Evolutionary conservation across 2,797 vertebrate genomes (phyloP).

Genomic region (Salmo trutta): DNA sequence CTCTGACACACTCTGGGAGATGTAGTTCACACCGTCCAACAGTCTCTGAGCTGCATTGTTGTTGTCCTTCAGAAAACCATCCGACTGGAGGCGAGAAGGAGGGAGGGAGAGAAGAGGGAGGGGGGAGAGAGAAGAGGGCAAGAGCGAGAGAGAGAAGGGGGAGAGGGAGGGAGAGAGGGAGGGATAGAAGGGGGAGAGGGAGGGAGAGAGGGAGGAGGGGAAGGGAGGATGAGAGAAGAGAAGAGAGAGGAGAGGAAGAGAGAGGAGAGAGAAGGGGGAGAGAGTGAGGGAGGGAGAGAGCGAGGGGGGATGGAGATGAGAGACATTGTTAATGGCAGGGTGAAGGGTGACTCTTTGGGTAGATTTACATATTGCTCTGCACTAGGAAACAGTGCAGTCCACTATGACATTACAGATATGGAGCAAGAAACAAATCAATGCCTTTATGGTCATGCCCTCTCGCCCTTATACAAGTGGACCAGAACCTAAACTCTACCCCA

Average conservation of each 20-base stretch:
- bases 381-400: too few species aligned
- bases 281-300: not conserved
- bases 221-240: not conserved
- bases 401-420: too few species aligned
- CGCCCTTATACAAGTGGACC: too few species aligned
- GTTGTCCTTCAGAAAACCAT: constrained; percentile 98
- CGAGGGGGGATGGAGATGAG: too few species aligned
- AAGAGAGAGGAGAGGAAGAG: not conserved
- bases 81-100: constrained; percentile 72
- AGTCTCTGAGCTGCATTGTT: constrained; percentile 98
- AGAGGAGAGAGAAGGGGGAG: not conserved
- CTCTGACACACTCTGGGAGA: constrained; percentile 97
- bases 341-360: too few species aligned
- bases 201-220: too few species aligned
- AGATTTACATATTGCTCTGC: too few species aligned
- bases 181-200: too few species aligned
- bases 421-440: too few species aligned
- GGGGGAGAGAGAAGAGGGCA: not conserved
- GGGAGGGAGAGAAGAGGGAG: not conserved
- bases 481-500: too few species aligned
- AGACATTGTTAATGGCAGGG: too few species aligned
- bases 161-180: fast-evolving
- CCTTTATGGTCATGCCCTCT: too few species aligned
- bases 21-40: constrained; percentile 95
- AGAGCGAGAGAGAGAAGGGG: fast-evolving